Evolutionary conservation across 1,140 invertebrate species (phyloP), one percentile per base, ranked within the genome.

Genomic region (Nasonia longicornis): DNA sequence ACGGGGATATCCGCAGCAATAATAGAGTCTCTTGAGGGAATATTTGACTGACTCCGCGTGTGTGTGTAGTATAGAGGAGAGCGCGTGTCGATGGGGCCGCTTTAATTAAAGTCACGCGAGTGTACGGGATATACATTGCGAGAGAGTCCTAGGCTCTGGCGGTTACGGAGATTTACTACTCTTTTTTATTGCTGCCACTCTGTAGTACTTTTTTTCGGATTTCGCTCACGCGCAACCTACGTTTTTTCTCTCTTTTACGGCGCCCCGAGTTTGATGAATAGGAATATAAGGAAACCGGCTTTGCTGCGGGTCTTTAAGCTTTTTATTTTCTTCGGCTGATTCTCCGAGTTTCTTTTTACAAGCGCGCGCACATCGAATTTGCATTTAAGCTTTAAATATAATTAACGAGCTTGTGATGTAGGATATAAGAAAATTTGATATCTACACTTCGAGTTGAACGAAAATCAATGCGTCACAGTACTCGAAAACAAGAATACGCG

Each of bases 1-100:
- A 66, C 73, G 70, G 82, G 83, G 77, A 82, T 84, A 82, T 81
- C 80, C 48, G 82, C 80, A 69, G 67, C 80, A 64, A 82, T 79
- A 84, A 83, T 83, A 82, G 77, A 81, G 71, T 84, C 81, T 77
- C 82, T 83, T 10, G 66, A 73, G 38, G 64, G 29, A 16, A 45
- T 52, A 74, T 75, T 20, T 12, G 16, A 58, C 52, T 58, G 52
- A 16, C 67, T 42, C 26, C 26, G 26, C 0, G 26, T 26, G 26
- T 26, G 20, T 26, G 8, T 63, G 3, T 16, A 16, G 16, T 29
- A 26, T 26, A 6, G 31, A 35, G 31, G n/a, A 1, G 20, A 52
- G 31, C 20, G 10, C 26, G 16, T 11, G 26, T n/a, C 35, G 20
- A 58, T 22, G 11, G 8, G 16, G 26, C 58, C 12, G 31, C 11